Conservation (phyloP, 2,113 vertebrate species). For the Miniopterus natalensis region DNA sequence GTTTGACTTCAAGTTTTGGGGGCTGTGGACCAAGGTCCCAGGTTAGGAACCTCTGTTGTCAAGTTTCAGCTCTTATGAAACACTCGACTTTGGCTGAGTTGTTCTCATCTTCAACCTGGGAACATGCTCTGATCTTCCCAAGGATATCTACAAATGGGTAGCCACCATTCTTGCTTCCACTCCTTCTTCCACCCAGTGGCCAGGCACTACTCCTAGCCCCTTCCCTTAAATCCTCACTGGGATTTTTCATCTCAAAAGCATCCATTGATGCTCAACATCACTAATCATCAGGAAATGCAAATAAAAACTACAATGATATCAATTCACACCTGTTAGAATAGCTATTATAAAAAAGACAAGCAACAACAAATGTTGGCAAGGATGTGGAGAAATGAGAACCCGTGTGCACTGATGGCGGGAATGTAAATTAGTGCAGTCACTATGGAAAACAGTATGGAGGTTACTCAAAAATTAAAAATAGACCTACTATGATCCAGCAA, state of each 20-base stretch:
- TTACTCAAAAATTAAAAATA: slow-evolving; percentile 2
- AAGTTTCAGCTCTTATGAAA: neutral
- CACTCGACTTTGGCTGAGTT: neutral
- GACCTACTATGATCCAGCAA: neutral
- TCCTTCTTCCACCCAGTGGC: neutral
- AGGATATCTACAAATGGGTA: neutral
- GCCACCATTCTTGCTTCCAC: neutral
- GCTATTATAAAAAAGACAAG: neutral
- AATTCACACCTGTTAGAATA: neutral
- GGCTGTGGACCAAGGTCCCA: neutral
- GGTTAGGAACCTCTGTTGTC: neutral
- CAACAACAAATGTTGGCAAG: neutral
- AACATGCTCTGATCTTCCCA: neutral
- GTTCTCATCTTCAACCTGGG: neutral
- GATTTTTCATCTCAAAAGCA: neutral
- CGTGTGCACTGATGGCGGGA: neutral
- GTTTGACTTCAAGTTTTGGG: neutral
- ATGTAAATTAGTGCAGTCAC: neutral
- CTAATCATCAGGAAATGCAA: neutral
- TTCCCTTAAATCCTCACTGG: neutral
- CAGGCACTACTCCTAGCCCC: neutral
- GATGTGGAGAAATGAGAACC: neutral
- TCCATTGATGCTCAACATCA: neutral
- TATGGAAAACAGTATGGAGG: neutral
- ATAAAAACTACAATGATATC: neutral